Evolutionary conservation across 2,888 invertebrate species (phyloP), one percentile per base, ranked within the genome.

Genomic region (Criorhina ranunculi): DNA sequence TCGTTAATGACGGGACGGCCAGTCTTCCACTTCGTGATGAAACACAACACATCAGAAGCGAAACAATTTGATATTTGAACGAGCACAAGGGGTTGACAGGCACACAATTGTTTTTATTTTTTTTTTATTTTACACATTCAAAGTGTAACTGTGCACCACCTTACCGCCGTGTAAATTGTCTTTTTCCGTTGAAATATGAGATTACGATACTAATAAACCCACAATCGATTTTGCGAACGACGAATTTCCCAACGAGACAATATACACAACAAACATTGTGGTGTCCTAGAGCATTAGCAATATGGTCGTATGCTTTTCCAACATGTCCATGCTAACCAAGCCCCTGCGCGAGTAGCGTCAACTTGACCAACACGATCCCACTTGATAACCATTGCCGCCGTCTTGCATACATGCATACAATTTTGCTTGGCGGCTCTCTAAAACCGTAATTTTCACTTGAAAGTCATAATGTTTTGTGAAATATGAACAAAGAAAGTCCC

Each of bases 401-500:
- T 8, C 29, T 12, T 31, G 31, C 5, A n/a, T 62, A 49, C 37
- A 12, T n/a, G n/a, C n/a, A 53, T 55, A 29, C 24, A 29, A 33
- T 24, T 42, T 57, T 37, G 17, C 44, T 64, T 70, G 17, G 11
- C 29, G 3, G n/a, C 19, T 46, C 53, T 6, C 6, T 51, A 66
- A 40, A 24, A 60, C 40, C 67, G 37, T 29, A 57, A 46, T 78
- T 35, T 75, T 69, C 62, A 55, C 53, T 78, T 62, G 17, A 62
- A 75, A 60, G 59, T 80, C 85, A 80, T 72, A 76, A 80, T 60
- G 17, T 46, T 70, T 70, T 64, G 42, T 70, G 60, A 73, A 79
- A 55, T 80, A 80, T 76, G 85, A 85, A 85, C 75, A 85, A 80
- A 76, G 80, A 75, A 80, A 49, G 64, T 60, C 46, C 12, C 35